Conservation (phyloP, 2,113 vertebrate species). For the Turnix velox region DNA sequence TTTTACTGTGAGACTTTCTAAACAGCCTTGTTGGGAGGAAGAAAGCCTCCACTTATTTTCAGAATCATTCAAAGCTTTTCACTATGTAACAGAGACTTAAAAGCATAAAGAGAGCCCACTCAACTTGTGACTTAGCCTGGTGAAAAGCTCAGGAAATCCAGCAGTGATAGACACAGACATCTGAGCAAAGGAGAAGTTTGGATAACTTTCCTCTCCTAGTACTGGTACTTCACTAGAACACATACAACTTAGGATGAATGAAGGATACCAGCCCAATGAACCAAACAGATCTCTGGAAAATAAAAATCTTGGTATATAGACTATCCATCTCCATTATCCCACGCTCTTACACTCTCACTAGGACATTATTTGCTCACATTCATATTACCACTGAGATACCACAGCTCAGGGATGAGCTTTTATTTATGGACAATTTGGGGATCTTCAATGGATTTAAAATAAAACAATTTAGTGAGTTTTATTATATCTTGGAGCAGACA, state of each 20-base stretch:
- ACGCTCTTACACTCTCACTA: neutral
- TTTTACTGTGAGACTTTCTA: neutral
- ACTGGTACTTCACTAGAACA: neutral
- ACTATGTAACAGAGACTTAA: neutral
- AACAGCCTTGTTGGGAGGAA: neutral
- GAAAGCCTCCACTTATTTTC: neutral
- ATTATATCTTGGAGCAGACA: neutral
- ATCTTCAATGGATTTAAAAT: neutral
- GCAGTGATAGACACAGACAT: neutral
- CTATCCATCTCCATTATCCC: neutral
- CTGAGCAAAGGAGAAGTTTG: neutral
- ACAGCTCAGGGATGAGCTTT: neutral
- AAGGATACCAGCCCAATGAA: neutral
- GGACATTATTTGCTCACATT: neutral
- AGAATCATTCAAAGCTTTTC: neutral
- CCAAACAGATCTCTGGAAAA: neutral
- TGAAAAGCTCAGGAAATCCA: neutral
- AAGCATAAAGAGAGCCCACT: neutral
- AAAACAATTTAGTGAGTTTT: neutral
- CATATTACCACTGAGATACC: neutral
- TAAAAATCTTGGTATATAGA: neutral
- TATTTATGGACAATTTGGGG: neutral
- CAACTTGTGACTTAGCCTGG: neutral
- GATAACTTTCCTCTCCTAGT: neutral
- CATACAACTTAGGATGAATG: neutral